Base-by-base conservation (phyloP, 2,888 invertebrate genomes). In the Bombylius discolor region DNA sequence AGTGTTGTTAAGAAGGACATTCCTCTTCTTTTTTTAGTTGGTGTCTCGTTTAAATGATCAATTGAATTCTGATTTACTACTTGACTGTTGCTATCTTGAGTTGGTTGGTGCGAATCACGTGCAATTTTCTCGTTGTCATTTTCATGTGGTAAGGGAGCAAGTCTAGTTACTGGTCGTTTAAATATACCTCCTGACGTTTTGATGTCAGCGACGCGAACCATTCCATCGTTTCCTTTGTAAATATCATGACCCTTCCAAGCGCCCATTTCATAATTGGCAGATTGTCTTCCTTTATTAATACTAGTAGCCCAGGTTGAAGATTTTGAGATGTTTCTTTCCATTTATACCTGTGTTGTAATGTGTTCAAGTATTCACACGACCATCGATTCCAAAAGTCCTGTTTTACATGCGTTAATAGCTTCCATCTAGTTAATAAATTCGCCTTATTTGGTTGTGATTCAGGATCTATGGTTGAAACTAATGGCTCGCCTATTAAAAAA, bases 201-300 rank as follows among this genome's bases (percentile, higher is more conserved):
- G 14, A 52, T 7, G 7, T 31, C 33, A 13, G 36, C 47, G 5
- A 32, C 61, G 36, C 64, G 52, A 7, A 63, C 62, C 0, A 58
- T 42, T 5, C 60, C 61, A 53, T 65, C 65, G 4, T 49, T 5
- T 36, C 64, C 64, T 9, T 62, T 63, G 45, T 63, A 58, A n/a
- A 62, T 32, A 7, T 61, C 5, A 34, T 33, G 4, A 49, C n/a
- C 7, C 49, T 31, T n/a, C 34, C 31, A n/a, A 49, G 33, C 3
- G 49, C 3, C 49, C 49, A 49, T 14, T 34, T 49, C 34, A 49
- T 34, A n/a, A 8, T 8, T 33, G 49, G 49, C 1, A 34, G 7
- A 5, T 49, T 49, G 31, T 49, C 49, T n/a, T 49, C 34, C 5
- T 49, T 33, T 13, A 49, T 33, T 9, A 49, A 9, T 33, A 33